Conservation (phyloP, 2,797 vertebrate genomes). For the Enteromius argenteus region DNA sequence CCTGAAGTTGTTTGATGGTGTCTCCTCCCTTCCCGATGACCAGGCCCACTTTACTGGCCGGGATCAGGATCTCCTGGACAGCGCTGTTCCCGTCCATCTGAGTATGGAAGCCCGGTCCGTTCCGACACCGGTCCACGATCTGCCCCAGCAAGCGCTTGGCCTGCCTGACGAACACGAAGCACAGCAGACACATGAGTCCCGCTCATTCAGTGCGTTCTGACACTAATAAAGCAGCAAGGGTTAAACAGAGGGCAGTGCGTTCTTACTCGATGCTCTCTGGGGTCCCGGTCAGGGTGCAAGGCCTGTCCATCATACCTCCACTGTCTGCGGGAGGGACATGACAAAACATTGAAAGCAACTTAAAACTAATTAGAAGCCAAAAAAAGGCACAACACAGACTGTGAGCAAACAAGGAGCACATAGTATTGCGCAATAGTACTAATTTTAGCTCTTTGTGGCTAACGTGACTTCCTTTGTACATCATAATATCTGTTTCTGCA, state of each 20-base stretch:
- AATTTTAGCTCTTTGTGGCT: neutral
- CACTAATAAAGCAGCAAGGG: neutral
- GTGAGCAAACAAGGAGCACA: neutral
- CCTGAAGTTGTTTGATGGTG: constrained; percentile 98
- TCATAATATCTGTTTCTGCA: neutral
- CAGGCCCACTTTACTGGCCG: constrained; percentile 96
- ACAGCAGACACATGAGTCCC: neutral
- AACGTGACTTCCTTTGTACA: neutral
- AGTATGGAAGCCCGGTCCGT: constrained; percentile 93
- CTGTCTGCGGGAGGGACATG: constrained; percentile 83
- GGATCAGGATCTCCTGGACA: constrained; percentile 95
- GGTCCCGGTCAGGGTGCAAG: constrained; percentile 94
- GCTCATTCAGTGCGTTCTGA: neutral
- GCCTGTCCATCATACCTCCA: constrained; percentile 95
- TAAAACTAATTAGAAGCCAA: neutral
- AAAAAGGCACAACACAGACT: neutral
- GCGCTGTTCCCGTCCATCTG: constrained; percentile 92
- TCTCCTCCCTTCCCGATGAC: constrained; percentile 99
- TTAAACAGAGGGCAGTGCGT: constrained; percentile 26
- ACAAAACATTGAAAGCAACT: constrained; percentile 39
- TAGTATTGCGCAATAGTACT: neutral
- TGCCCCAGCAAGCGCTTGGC: constrained; percentile 95
- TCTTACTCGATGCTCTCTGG: constrained; percentile 98
- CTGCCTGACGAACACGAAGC: constrained; percentile 79
- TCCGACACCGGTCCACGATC: constrained; percentile 98